Conservation (phyloP, 2,797 vertebrate genomes). For the Monodelphis domestica region DNA sequence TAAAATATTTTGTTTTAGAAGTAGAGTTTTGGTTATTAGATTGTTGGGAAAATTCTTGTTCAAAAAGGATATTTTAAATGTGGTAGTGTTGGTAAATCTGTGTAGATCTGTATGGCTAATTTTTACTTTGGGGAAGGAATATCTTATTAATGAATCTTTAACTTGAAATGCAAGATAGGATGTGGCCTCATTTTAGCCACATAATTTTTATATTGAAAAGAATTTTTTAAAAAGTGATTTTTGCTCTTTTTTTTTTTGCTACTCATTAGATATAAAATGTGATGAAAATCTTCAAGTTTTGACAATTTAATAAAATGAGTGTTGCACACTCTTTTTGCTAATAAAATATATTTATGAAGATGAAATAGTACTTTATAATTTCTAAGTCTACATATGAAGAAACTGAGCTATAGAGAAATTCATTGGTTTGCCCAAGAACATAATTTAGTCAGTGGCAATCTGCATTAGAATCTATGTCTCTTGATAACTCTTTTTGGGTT, state of each 20-base stretch:
- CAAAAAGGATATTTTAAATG: neutral
- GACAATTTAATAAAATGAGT: neutral
- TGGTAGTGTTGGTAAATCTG: neutral
- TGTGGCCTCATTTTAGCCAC: neutral
- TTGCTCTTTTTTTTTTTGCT: constrained; percentile 33
- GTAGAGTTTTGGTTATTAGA: neutral
- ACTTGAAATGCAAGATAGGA: neutral
- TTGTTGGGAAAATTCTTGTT: neutral
- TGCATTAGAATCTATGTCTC: constrained; percentile 34
- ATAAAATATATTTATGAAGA: constrained; percentile 1
- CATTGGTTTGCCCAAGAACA: constrained; percentile 6
- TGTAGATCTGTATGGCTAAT: constrained; percentile 21
- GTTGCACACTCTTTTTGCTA: neutral
- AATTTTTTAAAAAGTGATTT: neutral
- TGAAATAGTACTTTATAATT: constrained; percentile 1
- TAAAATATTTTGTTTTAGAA: constrained; percentile 40
- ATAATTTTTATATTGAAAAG: constrained; percentile 49
- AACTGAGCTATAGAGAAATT: constrained; percentile 1
- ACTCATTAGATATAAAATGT: neutral
- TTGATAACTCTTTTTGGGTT: neutral
- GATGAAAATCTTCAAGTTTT: constrained; percentile 43
- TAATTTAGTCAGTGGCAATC: neutral
- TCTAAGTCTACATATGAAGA: constrained; percentile 36
- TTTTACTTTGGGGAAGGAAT: constrained; percentile 21
- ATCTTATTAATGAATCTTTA: constrained; percentile 15